Evolutionary conservation across 2,888 invertebrate species (phyloP), one percentile per base, ranked within the genome.

Genomic region (Geophilus truncorum): DNA sequence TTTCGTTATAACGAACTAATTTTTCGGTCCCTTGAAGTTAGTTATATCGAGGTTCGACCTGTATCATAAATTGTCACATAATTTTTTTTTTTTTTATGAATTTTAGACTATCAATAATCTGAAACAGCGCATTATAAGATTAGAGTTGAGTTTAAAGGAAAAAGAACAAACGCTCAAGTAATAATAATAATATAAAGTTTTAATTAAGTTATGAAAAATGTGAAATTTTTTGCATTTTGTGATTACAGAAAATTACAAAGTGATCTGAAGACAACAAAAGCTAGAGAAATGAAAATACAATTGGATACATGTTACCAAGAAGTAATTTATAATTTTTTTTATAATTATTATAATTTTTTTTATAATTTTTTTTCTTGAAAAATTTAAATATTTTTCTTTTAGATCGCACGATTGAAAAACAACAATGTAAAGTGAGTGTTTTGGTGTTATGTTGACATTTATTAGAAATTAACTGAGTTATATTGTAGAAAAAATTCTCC

Each of bases 81-180:
- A 34, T 12, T 36, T 36, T 7, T 34, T 34, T 78, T 18, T 18
- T 5, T 34, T n/a, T n/a, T n/a, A n/a, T n/a, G n/a, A n/a, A n/a
- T 78, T 34, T 36, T 34, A 80, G 80, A 25, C 75, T 0, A 32
- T 80, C 15, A 80, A 76, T 40, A 80, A 76, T 77, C 51, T 80
- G 23, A 80, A 80, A 28, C 75, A 77, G 15, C 70, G 75, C 36
- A 28, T 80, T 15, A 40, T 45, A 6, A 77, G 28, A 45, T 70
- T 80, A 77, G 80, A 80, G 45, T 36, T 25, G 18, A 40, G 36
- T 23, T 32, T 80, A 12, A 75, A 76, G 12, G 80, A 80, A 28
- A 80, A 80, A 25, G 80, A 80, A 21, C 36, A 76, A 45, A n/a
- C 62, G 12, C 30, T 80, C 9, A 80, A 80, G 80, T 80, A 45